Evolutionary conservation across 2,797 vertebrate genomes (phyloP).

Genomic region (Leucoraja ocellata): DNA sequence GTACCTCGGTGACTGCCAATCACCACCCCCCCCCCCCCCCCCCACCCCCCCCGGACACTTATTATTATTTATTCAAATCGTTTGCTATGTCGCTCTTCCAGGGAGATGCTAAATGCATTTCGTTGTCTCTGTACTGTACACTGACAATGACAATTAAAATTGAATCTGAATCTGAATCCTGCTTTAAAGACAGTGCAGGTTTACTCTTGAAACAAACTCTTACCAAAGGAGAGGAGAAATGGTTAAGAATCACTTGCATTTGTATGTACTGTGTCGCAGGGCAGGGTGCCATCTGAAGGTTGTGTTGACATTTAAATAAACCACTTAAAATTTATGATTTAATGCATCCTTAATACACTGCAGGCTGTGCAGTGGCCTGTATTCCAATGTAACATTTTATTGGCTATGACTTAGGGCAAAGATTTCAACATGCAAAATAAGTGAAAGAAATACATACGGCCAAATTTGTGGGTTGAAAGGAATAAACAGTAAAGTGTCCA

Average conservation of each 20-base stretch:
- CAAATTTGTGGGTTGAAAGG: neutral
- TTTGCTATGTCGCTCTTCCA: no score
- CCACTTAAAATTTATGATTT: neutral
- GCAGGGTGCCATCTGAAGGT: neutral
- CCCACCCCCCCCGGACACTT: no score
- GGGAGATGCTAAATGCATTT: no score
- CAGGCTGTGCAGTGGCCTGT: neutral
- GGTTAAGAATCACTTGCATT: neutral
- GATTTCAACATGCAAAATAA: neutral
- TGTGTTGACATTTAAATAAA: constrained; percentile 28
- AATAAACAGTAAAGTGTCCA: neutral
- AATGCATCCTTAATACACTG: neutral
- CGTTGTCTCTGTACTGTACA: no score
- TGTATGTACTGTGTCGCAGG: neutral
- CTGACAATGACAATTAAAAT: no score
- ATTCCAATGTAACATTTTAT: neutral
- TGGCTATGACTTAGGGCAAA: constrained; percentile 12
- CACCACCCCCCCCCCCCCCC: no score
- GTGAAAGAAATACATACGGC: neutral
- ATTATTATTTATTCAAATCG: no score
- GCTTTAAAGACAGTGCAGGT: neutral
- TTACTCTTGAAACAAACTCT: neutral
- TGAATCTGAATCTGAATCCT: no score
- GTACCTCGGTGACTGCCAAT: no score
- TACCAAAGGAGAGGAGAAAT: neutral